Evolutionary conservation across 2,113 vertebrate genomes (phyloP).

Genomic region (Paramisgurnus dabryanus): DNA sequence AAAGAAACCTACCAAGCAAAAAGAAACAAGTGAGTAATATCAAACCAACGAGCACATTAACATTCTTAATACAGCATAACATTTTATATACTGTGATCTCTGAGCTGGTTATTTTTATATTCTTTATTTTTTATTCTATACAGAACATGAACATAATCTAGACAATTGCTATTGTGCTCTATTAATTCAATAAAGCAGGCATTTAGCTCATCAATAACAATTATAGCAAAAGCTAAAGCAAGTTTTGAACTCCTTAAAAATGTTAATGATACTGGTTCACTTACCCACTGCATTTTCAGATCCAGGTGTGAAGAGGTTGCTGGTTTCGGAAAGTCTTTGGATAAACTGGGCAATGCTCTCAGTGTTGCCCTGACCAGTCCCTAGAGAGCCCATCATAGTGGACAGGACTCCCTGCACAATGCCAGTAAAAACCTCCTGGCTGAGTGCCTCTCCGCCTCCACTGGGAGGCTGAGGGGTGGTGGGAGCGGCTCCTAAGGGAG

Average conservation of each 20-base stretch:
- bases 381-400: conserved; percentile 88
- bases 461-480: conserved; percentile 46
- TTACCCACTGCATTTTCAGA: conserved; percentile 81
- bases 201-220: too few species aligned
- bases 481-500: conserved; percentile 46
- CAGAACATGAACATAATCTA: too few species aligned
- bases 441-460: conserved; percentile 72
- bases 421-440: conserved; percentile 86
- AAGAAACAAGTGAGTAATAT: not conserved
- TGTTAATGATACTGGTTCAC: conserved; percentile 23
- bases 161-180: not conserved
- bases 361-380: conserved; percentile 82
- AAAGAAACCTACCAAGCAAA: conserved; percentile 80
- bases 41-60: not conserved
- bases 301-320: conserved; percentile 86
- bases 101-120: too few species aligned
- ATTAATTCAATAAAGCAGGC: too few species aligned
- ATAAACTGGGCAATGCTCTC: conserved; percentile 93
- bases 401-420: conserved; percentile 88
- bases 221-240: too few species aligned
- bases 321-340: conserved; percentile 86
- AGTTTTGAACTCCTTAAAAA: not conserved
- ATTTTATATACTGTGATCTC: too few species aligned
- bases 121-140: too few species aligned
- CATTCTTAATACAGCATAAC: too few species aligned